Evolutionary conservation across 2,113 vertebrate species (phyloP).

Genomic region (Butorides virescens): DNA sequence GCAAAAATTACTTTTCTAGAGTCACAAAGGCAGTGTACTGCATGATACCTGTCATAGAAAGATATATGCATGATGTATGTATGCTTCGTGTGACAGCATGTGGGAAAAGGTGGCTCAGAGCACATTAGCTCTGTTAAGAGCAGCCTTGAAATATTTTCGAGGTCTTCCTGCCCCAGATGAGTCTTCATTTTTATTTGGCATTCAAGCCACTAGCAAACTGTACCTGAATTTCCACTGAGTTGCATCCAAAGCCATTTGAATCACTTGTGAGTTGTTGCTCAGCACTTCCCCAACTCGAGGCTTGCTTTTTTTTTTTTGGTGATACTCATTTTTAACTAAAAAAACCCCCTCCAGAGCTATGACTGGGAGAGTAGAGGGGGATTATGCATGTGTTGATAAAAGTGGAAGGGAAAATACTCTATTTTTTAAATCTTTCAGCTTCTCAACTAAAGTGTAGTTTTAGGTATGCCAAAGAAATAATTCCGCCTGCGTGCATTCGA

Average conservation of each 20-base stretch:
- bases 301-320: not conserved
- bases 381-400: not conserved
- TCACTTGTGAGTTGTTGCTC: not conserved
- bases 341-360: not conserved
- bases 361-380: not conserved
- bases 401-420: not conserved
- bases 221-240: not conserved
- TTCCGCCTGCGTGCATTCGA: not conserved
- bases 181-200: not conserved
- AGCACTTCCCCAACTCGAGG: not conserved
- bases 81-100: not conserved
- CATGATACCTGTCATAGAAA: not conserved
- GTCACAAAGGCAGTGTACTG: not conserved
- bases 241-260: not conserved
- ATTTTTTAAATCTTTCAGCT: not conserved
- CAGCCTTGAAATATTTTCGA: not conserved
- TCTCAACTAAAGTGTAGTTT: not conserved
- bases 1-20: not conserved
- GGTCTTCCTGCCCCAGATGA: not conserved
- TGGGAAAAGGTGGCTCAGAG: not conserved
- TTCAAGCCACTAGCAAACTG: not conserved
- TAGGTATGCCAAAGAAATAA: not conserved
- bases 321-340: not conserved
- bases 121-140: not conserved
- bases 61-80: not conserved